A percentile compares a stretch with the other conserved stretches of the same genome.
Conservation (phyloP, 2,888 invertebrate species). For the Biston stratarius region DNA sequence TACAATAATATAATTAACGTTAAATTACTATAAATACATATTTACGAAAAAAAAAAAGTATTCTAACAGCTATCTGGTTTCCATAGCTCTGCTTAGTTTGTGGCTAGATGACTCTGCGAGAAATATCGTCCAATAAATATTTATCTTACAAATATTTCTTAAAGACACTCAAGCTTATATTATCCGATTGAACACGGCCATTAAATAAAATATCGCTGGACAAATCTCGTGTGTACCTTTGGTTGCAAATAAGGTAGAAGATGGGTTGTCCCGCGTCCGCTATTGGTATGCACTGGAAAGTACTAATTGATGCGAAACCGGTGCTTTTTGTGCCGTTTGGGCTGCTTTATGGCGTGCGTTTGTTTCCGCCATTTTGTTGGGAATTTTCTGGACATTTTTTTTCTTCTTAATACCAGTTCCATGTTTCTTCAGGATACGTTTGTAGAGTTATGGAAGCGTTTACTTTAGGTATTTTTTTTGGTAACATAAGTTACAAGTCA, state of each 20-base stretch:
- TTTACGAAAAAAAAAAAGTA: too few relatives aligned
- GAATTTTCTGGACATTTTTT: background rate
- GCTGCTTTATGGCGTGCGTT: slow-evolving; percentile 19
- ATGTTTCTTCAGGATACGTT: too few relatives aligned
- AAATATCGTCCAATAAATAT: too few relatives aligned
- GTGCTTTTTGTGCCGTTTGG: slow-evolving; percentile 48
- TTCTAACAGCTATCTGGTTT: too few relatives aligned
- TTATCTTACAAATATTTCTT: too few relatives aligned
- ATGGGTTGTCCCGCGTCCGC: slow-evolving; percentile 54
- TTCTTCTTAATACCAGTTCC: background rate
- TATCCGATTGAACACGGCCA: background rate
- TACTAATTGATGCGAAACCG: slow-evolving; percentile 73
- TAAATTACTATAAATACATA: slow-evolving; percentile 5
- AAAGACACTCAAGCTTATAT: background rate
- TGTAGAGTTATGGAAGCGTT: too few relatives aligned
- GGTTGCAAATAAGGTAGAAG: slow-evolving; percentile 64
- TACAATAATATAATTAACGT: background rate
- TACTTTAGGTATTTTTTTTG: too few relatives aligned
- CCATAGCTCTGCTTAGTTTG: too few relatives aligned
- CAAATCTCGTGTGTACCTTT: slow-evolving; percentile 46
- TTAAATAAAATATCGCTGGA: slow-evolving; percentile 19
- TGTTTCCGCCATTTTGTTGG: slow-evolving; percentile 20
- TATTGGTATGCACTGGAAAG: slow-evolving; percentile 80
- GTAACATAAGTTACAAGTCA: too few relatives aligned
- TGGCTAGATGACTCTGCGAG: too few relatives aligned